Percentiles rank a stretch among this genome's conserved stretches.
phyloP scores from a whole-genome alignment of 1,140 invertebrate genomes.

The Drosophila ercepeae region DNA sequence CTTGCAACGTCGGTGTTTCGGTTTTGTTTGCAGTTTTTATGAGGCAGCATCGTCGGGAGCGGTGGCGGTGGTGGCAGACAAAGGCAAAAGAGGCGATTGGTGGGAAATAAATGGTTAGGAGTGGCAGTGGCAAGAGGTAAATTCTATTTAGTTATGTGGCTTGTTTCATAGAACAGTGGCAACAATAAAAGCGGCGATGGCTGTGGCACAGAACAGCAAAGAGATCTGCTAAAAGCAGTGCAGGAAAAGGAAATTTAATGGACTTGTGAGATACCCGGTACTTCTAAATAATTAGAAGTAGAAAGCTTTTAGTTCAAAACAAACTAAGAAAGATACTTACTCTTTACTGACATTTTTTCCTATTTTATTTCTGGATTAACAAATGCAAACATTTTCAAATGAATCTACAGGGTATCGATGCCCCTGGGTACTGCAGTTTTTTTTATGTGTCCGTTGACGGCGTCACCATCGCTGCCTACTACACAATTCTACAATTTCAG shows the following conservation, averaged over 20 bases:
- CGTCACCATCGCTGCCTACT: conserved; percentile 32
- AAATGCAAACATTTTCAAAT: neutral
- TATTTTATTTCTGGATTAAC: neutral
- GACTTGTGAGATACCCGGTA: neutral
- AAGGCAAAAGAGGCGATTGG: conserved; percentile 16
- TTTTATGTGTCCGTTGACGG: conserved; percentile 49
- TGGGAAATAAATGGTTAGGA: conserved; percentile 5
- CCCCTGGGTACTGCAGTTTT: conserved; percentile 45
- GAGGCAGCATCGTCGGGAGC: conserved; percentile 52
- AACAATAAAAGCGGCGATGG: conserved; percentile 20
- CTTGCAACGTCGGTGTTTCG: conserved; percentile 22
- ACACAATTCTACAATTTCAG: conserved; percentile 23
- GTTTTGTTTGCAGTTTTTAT: conserved; percentile 66
- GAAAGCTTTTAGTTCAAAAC: neutral
- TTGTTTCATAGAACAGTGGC: conserved; percentile 52
- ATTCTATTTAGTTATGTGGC: conserved; percentile 78
- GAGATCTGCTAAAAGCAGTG: conserved; percentile 1
- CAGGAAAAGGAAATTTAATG: neutral
- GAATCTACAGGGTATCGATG: neutral
- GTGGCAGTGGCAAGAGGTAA: conserved; percentile 9
- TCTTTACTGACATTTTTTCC: neutral
- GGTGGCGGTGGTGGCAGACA: conserved; percentile 46
- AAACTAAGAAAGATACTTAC: neutral
- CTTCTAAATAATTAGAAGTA: neutral
- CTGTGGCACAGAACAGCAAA: neutral